phyloP scores from a whole-genome alignment of 1,140 invertebrate species.

The Drosophila pseudoobscura region DNA sequence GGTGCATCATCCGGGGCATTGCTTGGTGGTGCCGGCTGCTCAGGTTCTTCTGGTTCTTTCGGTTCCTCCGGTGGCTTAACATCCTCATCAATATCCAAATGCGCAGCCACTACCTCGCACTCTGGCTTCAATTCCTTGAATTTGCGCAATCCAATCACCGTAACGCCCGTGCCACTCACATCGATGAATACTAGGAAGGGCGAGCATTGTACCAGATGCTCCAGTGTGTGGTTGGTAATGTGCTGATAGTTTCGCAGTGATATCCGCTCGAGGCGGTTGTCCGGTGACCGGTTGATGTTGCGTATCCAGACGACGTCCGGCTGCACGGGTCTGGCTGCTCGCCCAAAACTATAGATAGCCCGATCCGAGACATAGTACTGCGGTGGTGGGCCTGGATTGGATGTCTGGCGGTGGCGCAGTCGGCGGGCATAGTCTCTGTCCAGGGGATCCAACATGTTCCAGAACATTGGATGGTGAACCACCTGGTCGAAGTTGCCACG shows the following conservation, averaged over 20 bases:
- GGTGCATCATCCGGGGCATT: neutral
- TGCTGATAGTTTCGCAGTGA: conserved; percentile 86
- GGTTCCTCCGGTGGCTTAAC: neutral
- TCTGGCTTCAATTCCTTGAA: conserved; percentile 85
- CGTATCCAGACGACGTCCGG: conserved; percentile 79
- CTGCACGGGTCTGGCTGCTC: conserved; percentile 66
- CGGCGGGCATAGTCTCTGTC: conserved; percentile 47
- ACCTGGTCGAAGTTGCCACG: conserved; percentile 67
- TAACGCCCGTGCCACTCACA: conserved; percentile 86
- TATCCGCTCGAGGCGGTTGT: conserved; percentile 74
- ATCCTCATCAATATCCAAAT: conserved; percentile 40
- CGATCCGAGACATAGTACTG: conserved; percentile 68
- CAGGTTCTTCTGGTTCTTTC: neutral
- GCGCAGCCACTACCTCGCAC: conserved; percentile 84
- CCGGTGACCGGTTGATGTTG: conserved; percentile 62
- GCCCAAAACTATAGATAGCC: conserved; percentile 78
- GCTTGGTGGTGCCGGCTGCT: conserved; percentile 1
- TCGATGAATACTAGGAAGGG: conserved; percentile 86
- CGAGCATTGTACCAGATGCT: conserved; percentile 86
- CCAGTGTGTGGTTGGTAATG: conserved; percentile 87
- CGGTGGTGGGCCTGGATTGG: conserved; percentile 9
- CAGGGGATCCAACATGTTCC: conserved; percentile 75
- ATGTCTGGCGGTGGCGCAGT: conserved; percentile 18
- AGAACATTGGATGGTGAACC: conserved; percentile 72
- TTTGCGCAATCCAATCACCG: conserved; percentile 84